Conservation (phyloP, 2,888 invertebrate species). For the Ischnura elegans region DNA sequence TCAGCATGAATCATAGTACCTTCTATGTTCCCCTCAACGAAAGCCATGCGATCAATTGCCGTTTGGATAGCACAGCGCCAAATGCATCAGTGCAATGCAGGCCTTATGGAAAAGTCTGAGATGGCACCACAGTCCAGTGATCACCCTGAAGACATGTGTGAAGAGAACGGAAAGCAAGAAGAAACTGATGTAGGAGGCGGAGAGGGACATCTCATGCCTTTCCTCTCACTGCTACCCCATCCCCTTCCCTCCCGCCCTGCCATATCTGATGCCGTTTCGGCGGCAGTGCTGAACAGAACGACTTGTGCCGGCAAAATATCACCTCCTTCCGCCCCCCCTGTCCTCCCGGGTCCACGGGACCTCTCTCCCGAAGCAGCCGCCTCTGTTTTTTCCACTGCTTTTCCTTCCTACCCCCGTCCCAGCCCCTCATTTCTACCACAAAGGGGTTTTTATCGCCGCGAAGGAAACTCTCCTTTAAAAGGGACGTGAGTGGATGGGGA, state of each 20-base stretch:
- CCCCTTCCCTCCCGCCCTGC: neutral
- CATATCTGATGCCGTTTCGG: slow-evolving; percentile 62
- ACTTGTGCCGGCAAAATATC: slow-evolving; percentile 59
- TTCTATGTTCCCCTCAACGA: too few relatives aligned
- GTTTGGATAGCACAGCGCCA: too few relatives aligned
- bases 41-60: too few relatives aligned
- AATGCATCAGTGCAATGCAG: too few relatives aligned
- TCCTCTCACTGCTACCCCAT: neutral
- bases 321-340: neutral
- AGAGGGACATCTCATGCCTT: neutral
- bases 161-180: neutral
- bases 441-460: slow-evolving; percentile 60
- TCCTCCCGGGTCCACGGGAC: neutral
- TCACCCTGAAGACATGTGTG: neutral
- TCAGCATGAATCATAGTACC: too few relatives aligned
- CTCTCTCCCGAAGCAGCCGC: neutral
- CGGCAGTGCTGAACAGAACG: slow-evolving; percentile 54
- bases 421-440: neutral
- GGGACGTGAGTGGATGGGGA: slow-evolving; percentile 1
- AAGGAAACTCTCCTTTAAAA: slow-evolving; percentile 55
- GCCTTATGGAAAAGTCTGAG: neutral
- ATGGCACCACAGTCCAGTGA: neutral
- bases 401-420: neutral
- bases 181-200: neutral
- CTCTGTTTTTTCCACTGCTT: neutral